Conservation (phyloP, 2,797 vertebrate genomes). For the Luscinia luscinia region DNA sequence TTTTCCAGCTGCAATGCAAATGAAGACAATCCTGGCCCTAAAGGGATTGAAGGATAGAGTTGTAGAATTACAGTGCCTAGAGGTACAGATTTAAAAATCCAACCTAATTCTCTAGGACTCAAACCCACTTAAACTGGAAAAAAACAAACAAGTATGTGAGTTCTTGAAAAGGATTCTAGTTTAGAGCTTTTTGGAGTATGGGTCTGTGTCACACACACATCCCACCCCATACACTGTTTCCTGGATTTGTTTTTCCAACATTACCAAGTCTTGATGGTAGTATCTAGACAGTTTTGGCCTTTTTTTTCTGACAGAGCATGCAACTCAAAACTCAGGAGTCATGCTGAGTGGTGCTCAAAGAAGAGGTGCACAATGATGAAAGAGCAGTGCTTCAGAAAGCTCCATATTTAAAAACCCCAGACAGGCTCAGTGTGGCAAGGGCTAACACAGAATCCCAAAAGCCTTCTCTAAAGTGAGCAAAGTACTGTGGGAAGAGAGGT, state of each 20-base stretch:
- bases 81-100: not conserved
- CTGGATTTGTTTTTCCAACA: not conserved
- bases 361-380: not conserved
- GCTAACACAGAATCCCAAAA: not conserved
- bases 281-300: not conserved
- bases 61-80: not conserved
- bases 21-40: not conserved
- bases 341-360: no score
- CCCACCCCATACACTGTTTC: not conserved
- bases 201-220: not conserved
- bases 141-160: not conserved
- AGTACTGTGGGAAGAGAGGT: not conserved
- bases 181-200: not conserved
- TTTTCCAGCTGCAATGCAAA: not conserved
- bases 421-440: not conserved
- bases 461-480: not conserved
- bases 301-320: not conserved
- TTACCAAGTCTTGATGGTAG: not conserved
- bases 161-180: not conserved
- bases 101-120: not conserved
- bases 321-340: fast-evolving
- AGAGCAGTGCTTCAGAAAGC: not conserved
- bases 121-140: not conserved
- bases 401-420: not conserved
- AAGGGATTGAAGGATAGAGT: not conserved